phyloP scores from a whole-genome alignment of 2,797 vertebrate genomes.

The Gymnothorax reevesii region DNA sequence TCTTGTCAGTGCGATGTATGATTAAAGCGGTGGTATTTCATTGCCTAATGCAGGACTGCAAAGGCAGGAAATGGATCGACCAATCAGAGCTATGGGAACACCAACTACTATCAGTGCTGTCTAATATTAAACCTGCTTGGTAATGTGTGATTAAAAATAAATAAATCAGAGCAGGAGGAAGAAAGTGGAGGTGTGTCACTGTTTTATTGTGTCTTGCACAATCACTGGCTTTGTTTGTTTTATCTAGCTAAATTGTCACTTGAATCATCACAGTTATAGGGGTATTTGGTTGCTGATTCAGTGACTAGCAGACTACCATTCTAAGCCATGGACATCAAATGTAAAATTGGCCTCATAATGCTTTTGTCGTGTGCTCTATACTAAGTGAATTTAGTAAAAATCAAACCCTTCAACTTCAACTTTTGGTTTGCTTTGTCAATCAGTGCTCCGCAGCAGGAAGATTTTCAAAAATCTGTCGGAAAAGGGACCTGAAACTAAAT shows the following conservation, averaged over 20 bases:
- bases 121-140: background rate
- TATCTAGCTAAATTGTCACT: background rate
- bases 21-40: background rate
- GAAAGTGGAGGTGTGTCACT: background rate
- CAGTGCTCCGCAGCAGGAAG: no score
- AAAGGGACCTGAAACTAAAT: background rate
- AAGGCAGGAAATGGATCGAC: background rate
- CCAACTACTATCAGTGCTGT: background rate
- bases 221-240: background rate
- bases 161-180: background rate
- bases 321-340: background rate
- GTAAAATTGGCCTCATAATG: background rate
- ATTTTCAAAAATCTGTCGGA: background rate
- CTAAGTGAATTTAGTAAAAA: background rate
- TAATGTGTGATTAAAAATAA: background rate
- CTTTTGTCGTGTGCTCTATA: background rate
- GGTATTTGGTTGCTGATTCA: background rate
- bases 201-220: background rate
- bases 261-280: background rate
- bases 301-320: background rate
- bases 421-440: background rate
- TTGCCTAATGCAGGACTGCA: background rate
- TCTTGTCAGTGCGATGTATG: background rate
- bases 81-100: background rate
- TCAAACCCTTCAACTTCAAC: background rate